Conservation (phyloP, 2,113 vertebrate genomes). For the Promerops cafer region DNA sequence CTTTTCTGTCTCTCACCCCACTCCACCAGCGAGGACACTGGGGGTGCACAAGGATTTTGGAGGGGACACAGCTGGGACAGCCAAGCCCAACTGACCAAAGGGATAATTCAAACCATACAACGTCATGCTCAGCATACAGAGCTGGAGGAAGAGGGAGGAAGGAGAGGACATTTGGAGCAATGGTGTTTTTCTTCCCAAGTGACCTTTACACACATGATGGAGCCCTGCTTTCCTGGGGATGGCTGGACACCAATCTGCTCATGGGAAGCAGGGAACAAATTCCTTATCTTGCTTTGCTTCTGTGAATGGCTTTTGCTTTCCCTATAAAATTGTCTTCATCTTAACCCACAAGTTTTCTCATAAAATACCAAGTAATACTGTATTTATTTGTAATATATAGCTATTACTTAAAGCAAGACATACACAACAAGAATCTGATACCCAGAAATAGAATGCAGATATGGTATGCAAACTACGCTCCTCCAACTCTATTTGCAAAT, state of each 20-base stretch:
- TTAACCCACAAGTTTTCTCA: not conserved
- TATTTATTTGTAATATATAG: not conserved
- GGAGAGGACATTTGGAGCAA: not conserved
- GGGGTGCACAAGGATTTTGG: not conserved
- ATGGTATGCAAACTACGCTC: accelerated
- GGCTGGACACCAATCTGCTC: not conserved
- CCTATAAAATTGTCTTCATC: not conserved
- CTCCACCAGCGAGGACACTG: accelerated
- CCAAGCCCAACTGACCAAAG: not conserved
- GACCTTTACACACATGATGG: accelerated
- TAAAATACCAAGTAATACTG: not conserved
- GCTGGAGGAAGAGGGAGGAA: not conserved
- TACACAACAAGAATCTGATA: not conserved
- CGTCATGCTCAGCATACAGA: not conserved
- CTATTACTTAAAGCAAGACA: not conserved
- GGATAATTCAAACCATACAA: not conserved
- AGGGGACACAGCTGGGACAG: not conserved
- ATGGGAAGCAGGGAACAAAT: not conserved
- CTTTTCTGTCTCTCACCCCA: not conserved
- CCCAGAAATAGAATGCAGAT: not conserved
- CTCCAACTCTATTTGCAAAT: not conserved
- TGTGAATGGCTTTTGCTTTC: not conserved
- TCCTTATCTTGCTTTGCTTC: not conserved
- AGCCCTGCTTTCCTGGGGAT: not conserved
- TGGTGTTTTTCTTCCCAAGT: not conserved